Percentiles rank a stretch among this genome's conserved stretches.
Evolutionary conservation across 2,113 vertebrate species (phyloP).

Genomic region (Rallus limicola): DNA sequence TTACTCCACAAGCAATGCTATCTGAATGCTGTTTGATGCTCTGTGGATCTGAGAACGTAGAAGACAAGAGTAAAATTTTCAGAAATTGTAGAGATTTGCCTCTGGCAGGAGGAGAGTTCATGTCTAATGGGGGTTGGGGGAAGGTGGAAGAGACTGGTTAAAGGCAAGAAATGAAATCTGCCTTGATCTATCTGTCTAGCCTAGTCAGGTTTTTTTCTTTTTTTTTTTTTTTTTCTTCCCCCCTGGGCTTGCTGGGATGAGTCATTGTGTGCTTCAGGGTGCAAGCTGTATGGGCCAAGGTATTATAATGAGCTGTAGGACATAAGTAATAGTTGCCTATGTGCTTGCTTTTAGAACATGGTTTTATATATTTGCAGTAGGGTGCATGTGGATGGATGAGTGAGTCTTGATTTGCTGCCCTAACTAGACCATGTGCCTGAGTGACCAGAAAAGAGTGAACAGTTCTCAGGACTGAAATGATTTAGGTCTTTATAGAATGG

Average conservation of each 20-base stretch:
- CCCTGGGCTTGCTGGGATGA: neutral
- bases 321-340: neutral
- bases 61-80: neutral
- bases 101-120: neutral
- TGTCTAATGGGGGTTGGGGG: neutral
- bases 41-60: neutral
- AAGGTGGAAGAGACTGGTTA: neutral
- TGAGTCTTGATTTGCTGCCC: neutral
- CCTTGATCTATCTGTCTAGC: neutral
- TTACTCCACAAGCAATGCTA: neutral
- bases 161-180: neutral
- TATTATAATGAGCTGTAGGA: neutral
- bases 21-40: neutral
- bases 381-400: neutral
- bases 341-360: neutral
- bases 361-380: neutral
- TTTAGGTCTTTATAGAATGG: neutral
- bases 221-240: neutral
- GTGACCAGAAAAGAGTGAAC: neutral
- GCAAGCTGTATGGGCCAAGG: neutral
- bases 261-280: neutral
- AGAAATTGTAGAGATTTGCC: neutral
- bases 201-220: neutral
- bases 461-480: neutral
- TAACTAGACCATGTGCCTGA: neutral